Base-by-base conservation (phyloP, 2,113 vertebrate species). In the Vulpes lagopus region DNA sequence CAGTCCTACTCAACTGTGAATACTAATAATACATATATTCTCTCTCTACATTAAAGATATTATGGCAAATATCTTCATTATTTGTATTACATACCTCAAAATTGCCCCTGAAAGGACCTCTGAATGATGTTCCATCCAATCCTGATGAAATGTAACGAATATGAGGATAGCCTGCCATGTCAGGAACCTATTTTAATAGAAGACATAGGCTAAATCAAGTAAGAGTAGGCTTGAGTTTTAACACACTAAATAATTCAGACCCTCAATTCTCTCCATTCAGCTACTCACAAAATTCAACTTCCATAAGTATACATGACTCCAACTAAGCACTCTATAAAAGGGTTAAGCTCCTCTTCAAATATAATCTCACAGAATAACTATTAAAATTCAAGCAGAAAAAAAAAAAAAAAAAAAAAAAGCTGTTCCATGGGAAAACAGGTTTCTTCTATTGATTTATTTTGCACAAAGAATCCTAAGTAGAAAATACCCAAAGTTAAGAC, bases 81-180 rank as follows among this genome's bases (percentile, higher is more conserved):
- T 81, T 98, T 98, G 98, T 97, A 98, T 98, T 98, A 98, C 99
- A 99, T 98, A 99, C 99, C 99, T 99, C 99, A 97, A 99, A 99
- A 97, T 99, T 99, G 98, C 99, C 99, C 98, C 99, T 99, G 98
- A 99, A 99, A 98, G 99, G 99, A 98, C 99, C 99, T 99, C 99
- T 98, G 98, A 99, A 99, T 97, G 99, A 99, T 95, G 99, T 99
- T 98, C 99, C 99, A 98, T 99, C 99, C 99, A 99, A 99, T 99
- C 99, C 99, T 97, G 99, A 99, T 98, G 99, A 99, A 99, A 99
- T 99, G 98, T 99, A 99, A 98, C 99, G 99, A 98, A 99, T 99
- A 98, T 99, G 99, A 98, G 99, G 99, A 98, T 99, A 99, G 98
- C 99, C 99, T 97, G 99, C 99, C 99, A 99, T 99, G 98, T 99